Percentiles rank a stretch among this genome's conserved stretches.
Evolutionary conservation across 1,140 invertebrate species (phyloP).

Genomic region (Maconellicoccus hirsutus): DNA sequence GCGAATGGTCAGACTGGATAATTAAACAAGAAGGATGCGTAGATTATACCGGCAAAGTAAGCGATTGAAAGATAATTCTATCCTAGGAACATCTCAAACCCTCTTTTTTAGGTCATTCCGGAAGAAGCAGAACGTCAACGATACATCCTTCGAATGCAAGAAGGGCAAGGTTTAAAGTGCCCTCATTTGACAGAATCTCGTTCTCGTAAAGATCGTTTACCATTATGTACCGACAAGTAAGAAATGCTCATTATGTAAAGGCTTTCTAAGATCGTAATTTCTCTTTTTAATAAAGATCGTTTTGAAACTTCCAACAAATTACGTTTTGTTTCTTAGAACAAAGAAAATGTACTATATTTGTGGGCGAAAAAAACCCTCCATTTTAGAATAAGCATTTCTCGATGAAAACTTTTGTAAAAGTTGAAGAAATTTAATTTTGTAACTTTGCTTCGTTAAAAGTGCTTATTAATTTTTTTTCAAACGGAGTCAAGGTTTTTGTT

Average conservation of each 20-base stretch:
- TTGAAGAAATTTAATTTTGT: neutral
- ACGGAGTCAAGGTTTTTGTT: neutral
- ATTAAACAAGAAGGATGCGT: slow-evolving; percentile 36
- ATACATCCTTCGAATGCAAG: slow-evolving; percentile 36
- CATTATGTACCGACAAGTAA: slow-evolving; percentile 37
- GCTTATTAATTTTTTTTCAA: neutral
- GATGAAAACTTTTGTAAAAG: too few relatives aligned
- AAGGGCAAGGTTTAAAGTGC: slow-evolving; percentile 38
- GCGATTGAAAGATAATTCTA: too few relatives aligned
- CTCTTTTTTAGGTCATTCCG: neutral
- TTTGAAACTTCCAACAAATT: too few relatives aligned
- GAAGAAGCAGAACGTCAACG: slow-evolving; percentile 32
- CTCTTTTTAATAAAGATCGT: neutral
- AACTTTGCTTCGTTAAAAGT: neutral
- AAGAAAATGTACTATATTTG: too few relatives aligned
- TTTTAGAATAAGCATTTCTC: too few relatives aligned
- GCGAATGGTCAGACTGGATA: slow-evolving; percentile 36
- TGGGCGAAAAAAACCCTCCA: too few relatives aligned
- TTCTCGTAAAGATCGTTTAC: slow-evolving; percentile 34
- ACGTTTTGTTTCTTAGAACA: too few relatives aligned
- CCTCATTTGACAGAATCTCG: slow-evolving; percentile 37
- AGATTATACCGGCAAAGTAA: slow-evolving; percentile 33
- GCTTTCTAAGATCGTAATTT: neutral
- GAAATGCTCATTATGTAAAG: neutral
- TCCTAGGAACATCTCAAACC: too few relatives aligned